Evolutionary conservation across 2,888 invertebrate species (phyloP).

Genomic region (Boloria selene): DNA sequence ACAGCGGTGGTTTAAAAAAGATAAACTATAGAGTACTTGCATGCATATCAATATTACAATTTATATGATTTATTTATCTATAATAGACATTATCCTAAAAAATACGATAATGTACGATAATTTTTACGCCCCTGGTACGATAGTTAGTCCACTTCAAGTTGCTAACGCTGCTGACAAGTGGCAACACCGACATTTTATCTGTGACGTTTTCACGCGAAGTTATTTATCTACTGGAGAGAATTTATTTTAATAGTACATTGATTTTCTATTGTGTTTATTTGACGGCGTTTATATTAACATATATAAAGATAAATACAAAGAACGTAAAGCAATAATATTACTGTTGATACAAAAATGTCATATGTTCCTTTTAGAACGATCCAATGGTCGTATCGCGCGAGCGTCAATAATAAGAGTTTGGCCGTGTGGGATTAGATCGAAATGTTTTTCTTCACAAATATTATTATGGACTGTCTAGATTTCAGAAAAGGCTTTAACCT

Average conservation of each 20-base stretch:
- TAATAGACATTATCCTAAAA: no score
- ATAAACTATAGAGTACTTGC: no score
- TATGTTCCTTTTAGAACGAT: slow-evolving; percentile 54
- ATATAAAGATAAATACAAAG: slow-evolving; percentile 10
- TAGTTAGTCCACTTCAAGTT: no score
- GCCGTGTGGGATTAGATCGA: slow-evolving; percentile 55
- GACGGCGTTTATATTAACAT: slow-evolving; percentile 28
- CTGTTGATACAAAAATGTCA: slow-evolving; percentile 53
- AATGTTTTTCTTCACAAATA: slow-evolving; percentile 63
- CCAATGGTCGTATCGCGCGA: slow-evolving; percentile 67
- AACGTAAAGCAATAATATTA: slow-evolving; percentile 19
- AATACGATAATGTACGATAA: no score
- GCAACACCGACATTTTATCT: slow-evolving; percentile 29
- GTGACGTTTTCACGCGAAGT: slow-evolving; percentile 42
- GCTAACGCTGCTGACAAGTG: no score
- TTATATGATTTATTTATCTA: no score
- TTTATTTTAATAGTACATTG: slow-evolving; percentile 39
- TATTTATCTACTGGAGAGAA: slow-evolving; percentile 43
- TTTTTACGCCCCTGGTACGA: no score
- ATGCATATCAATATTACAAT: no score
- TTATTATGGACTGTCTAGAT: slow-evolving; percentile 61
- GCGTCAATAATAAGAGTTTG: slow-evolving; percentile 66
- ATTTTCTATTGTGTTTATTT: slow-evolving; percentile 39
- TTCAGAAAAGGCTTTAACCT: slow-evolving; percentile 65
- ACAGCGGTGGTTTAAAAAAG: no score